Evolutionary conservation across 2,797 vertebrate species (phyloP).

Genomic region (Triplophysa yarkandensis): DNA sequence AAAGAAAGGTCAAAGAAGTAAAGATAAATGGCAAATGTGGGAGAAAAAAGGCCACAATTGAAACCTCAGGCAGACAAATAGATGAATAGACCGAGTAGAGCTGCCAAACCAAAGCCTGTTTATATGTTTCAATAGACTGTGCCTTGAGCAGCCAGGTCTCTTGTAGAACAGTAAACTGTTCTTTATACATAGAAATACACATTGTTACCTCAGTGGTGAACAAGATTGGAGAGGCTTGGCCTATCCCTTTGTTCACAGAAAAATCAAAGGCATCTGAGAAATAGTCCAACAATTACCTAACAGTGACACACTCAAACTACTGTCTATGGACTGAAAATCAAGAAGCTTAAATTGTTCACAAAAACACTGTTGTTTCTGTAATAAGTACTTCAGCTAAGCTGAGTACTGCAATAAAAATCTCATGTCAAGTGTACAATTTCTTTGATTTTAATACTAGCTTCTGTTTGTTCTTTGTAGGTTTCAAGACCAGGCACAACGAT

Average conservation of each 20-base stretch:
- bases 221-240: slow-evolving; percentile 22
- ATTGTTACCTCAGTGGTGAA: slow-evolving; percentile 16
- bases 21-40: slow-evolving; percentile 17
- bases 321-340: slow-evolving; percentile 6
- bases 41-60: slow-evolving; percentile 20
- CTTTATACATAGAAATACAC: slow-evolving; percentile 18
- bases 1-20: slow-evolving; percentile 53
- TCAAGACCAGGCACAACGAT: slow-evolving; percentile 28
- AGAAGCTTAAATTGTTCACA: background rate
- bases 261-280: slow-evolving; percentile 36
- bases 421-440: background rate
- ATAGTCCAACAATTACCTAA: slow-evolving; percentile 4
- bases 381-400: background rate
- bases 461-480: slow-evolving; percentile 21
- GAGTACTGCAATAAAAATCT: background rate
- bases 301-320: background rate
- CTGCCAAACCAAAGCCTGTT: slow-evolving; percentile 25
- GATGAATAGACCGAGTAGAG: slow-evolving; percentile 34
- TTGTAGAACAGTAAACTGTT: slow-evolving; percentile 24
- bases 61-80: slow-evolving; percentile 10
- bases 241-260: slow-evolving; percentile 3
- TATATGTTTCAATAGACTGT: slow-evolving; percentile 24
- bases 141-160: background rate
- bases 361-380: background rate
- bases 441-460: background rate